A percentile compares a stretch with the other conserved stretches of the same genome.
phyloP scores from a whole-genome alignment of 2,113 vertebrate species.

The Limanda limanda region DNA sequence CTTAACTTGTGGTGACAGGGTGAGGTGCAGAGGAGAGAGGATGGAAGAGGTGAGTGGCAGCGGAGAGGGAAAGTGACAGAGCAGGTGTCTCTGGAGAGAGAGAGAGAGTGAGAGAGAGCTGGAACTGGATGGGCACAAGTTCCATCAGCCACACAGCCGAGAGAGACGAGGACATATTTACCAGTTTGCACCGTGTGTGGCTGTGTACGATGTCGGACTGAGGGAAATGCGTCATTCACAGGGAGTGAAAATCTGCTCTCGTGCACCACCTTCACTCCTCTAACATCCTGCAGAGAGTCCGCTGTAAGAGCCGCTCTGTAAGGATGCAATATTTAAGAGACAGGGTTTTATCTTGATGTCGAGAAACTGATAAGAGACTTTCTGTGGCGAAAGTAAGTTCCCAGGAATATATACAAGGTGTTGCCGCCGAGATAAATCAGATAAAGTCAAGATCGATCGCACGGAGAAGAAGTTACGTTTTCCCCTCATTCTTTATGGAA shows the following conservation, averaged over 20 bases:
- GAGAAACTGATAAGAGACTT: background rate
- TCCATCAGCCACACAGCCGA: background rate
- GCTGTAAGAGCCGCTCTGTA: background rate
- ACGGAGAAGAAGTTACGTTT: too few relatives aligned
- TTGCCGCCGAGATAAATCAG: background rate
- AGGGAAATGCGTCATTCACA: background rate
- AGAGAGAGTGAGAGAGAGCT: background rate
- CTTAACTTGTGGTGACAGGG: slow-evolving; percentile 35
- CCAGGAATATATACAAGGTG: background rate
- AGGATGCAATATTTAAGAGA: background rate
- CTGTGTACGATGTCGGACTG: background rate
- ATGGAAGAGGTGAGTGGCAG: slow-evolving; percentile 24
- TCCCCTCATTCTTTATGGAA: too few relatives aligned
- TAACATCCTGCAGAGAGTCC: background rate
- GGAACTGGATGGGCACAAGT: background rate
- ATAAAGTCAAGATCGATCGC: too few relatives aligned
- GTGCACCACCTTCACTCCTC: background rate
- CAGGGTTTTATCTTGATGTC: background rate
- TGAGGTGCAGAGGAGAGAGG: slow-evolving; percentile 1
- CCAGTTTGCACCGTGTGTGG: background rate
- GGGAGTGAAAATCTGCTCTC: too few relatives aligned
- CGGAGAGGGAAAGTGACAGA: slow-evolving; percentile 6
- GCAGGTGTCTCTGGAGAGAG: slow-evolving; percentile 11
- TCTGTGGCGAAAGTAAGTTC: too few relatives aligned
- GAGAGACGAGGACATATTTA: background rate